phyloP scores from a whole-genome alignment of 1,140 invertebrate species.

The Camponotus vicinus region DNA sequence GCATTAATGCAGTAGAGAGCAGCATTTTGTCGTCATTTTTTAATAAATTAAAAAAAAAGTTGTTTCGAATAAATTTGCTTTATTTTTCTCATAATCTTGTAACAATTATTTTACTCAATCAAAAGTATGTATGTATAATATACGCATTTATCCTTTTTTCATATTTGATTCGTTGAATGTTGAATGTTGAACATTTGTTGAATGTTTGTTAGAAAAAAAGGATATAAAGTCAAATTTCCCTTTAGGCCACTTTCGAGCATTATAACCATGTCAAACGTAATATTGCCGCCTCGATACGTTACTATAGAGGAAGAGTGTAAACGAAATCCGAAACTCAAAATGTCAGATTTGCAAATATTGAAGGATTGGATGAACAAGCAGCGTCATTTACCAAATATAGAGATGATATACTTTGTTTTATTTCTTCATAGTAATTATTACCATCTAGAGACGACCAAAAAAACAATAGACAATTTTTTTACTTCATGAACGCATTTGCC shows the following conservation, averaged over 20 bases:
- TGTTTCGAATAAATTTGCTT: too few species aligned
- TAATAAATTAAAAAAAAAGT: too few species aligned
- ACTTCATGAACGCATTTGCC: slow-evolving; percentile 88
- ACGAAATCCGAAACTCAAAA: slow-evolving; percentile 86
- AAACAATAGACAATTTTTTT: slow-evolving; percentile 88
- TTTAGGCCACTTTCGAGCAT: slow-evolving; percentile 1
- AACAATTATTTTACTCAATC: neutral
- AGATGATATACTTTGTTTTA: slow-evolving; percentile 87
- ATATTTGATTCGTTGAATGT: too few species aligned
- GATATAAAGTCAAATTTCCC: neutral
- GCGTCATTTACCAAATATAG: slow-evolving; percentile 88
- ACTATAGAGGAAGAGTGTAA: slow-evolving; percentile 85
- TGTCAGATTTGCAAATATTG: slow-evolving; percentile 87
- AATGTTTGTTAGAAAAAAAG: neutral
- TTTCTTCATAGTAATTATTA: slow-evolving; percentile 89
- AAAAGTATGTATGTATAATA: neutral
- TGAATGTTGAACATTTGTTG: too few species aligned
- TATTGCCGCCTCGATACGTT: neutral
- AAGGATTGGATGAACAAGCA: slow-evolving; percentile 88
- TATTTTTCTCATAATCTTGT: too few species aligned
- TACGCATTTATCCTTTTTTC: neutral
- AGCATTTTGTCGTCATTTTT: neutral
- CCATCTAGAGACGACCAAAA: slow-evolving; percentile 88
- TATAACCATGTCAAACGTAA: neutral
- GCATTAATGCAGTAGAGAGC: neutral